Evolutionary conservation across 2,113 vertebrate genomes (phyloP), one percentile per base, ranked within the genome.

Genomic region (Empidonax alnorum): DNA sequence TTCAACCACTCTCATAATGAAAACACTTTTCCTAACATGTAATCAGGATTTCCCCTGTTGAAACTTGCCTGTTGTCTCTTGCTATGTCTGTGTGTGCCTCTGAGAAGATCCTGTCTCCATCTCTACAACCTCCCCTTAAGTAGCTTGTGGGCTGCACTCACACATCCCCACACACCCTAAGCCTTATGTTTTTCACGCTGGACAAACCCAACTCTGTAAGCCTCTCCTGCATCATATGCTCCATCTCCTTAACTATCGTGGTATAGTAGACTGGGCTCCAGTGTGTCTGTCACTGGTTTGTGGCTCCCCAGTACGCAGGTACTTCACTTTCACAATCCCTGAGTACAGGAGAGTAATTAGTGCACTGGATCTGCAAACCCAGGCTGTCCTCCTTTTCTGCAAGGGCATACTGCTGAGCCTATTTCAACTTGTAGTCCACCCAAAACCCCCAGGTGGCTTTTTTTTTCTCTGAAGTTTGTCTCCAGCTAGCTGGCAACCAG

Each of bases 1-100:
- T 77, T 90, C 75, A 86, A 58, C 42, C 50, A 73, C 61, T 19
- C 9, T 94, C 6, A 2, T 35, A 74, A 82, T 63, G 61, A 84
- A 56, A 92, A 92, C 30, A 47, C 39, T 88, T 62, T 58, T 73
- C 50, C 72, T 69, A 69, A 77, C 24, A 9, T 9, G 47, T 81
- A 81, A 93, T 81, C 52, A 52, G 73, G 56, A 49, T 74, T 63
- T 92, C 13, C 19, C 30, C 52, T 94, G 94, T 93, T 81, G 65
- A 87, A 94, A 95, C 93, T 90, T 97, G 92, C 63, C 75, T 86
- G 42, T 83, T 93, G 14, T 47, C 47, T 90, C 76, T 47, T 87
- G 65, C 27, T 71, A 6, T 74, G 59, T 49, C 63, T 71, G 0
- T 35, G 15, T 69, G 55, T 52, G 18, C 65, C 46, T 95, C 66